Percentiles rank a stretch among this genome's conserved stretches.
Conservation (phyloP, 2,113 vertebrate genomes). For the Philantomba maxwellii region DNA sequence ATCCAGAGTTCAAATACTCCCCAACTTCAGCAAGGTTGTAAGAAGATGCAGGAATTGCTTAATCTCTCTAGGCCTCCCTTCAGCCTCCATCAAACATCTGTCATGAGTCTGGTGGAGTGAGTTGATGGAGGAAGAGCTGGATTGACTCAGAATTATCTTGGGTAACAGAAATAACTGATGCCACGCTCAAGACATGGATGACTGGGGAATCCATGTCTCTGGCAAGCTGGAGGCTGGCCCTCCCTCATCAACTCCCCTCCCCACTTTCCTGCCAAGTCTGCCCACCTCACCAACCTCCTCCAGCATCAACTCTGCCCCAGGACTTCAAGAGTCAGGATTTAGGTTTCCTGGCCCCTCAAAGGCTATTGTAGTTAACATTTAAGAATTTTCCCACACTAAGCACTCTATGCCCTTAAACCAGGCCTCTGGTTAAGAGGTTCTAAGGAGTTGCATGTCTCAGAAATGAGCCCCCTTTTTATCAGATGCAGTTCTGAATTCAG, state of each 20-base stretch:
- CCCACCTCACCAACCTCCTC: background rate
- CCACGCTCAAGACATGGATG: background rate
- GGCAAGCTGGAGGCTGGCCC: background rate
- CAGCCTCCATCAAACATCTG: background rate
- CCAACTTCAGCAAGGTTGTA: background rate
- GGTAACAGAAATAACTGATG: background rate
- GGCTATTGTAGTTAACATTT: background rate
- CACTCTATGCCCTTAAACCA: background rate
- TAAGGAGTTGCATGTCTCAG: background rate
- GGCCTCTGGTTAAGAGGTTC: background rate
- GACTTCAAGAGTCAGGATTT: background rate
- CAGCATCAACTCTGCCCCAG: background rate
- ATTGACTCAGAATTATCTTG: background rate
- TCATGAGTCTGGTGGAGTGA: background rate
- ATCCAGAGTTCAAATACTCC: background rate
- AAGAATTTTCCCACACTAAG: background rate
- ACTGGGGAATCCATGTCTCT: background rate
- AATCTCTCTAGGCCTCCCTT: background rate
- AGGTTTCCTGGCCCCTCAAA: background rate
- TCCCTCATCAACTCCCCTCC: background rate
- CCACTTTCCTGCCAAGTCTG: background rate
- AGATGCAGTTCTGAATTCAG: background rate
- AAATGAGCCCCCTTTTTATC: background rate
- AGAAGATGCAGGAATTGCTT: background rate
- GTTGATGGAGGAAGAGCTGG: background rate